A percentile compares a stretch with the other conserved stretches of the same genome.
These are phyloP conservation scores for Todiramphus saurophagus DNA, from an alignment of 2,113 vertebrate genomes.

Conservation along the genomic window DNA sequence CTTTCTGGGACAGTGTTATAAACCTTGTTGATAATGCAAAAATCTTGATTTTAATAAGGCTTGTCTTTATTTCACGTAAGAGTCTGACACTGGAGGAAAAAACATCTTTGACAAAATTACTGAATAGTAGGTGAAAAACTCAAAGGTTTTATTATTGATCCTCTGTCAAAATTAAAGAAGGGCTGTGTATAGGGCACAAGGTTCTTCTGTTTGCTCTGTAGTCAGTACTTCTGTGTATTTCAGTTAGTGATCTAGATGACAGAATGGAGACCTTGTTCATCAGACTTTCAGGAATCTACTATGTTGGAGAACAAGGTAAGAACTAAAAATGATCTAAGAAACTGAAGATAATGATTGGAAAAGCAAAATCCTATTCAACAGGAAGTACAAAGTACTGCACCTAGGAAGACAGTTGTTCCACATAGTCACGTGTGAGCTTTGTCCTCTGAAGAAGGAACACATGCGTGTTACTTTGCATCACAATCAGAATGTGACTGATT, in stretches of 20 bases:
- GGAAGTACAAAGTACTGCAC: neutral
- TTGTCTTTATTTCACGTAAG: neutral
- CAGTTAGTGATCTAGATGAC: neutral
- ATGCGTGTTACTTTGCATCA: neutral
- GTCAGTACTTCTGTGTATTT: neutral
- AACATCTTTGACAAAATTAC: neutral
- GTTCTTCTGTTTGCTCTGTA: neutral
- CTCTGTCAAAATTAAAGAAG: neutral
- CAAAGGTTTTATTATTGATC: neutral
- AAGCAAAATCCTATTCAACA: neutral
- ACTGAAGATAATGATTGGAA: neutral
- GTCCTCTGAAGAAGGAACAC: neutral
- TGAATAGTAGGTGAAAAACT: neutral
- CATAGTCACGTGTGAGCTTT: neutral
- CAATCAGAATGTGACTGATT: neutral
- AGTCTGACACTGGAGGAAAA: neutral
- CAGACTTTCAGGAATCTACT: neutral
- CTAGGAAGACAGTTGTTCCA: neutral
- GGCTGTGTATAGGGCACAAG: neutral
- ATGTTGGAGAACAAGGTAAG: neutral
- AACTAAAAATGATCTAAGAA: neutral
- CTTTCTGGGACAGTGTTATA: neutral
- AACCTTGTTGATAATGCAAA: neutral
- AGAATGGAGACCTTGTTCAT: neutral
- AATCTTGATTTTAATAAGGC: neutral